These are phyloP conservation scores for Epirrita christyi DNA, from an alignment of 2,888 invertebrate genomes.

Conservation along the genomic window DNA sequence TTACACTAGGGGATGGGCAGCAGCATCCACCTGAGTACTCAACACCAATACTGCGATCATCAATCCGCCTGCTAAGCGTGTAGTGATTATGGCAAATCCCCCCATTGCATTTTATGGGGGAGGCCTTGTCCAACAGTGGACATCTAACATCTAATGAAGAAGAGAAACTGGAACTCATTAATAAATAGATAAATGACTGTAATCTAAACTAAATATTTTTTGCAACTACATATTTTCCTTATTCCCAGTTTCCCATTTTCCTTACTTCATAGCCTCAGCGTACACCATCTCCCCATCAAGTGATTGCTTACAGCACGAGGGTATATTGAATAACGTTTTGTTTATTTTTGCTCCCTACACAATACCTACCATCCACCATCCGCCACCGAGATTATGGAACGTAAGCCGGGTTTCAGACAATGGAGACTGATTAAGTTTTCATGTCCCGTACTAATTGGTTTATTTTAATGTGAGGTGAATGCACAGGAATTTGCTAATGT, in stretches of 20 bases:
- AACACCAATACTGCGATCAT: too few relatives aligned
- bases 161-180: too few relatives aligned
- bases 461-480: slow-evolving; percentile 29
- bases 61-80: too few relatives aligned
- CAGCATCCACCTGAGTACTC: too few relatives aligned
- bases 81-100: too few relatives aligned
- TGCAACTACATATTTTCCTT: too few relatives aligned
- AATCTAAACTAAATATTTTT: too few relatives aligned
- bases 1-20: too few relatives aligned
- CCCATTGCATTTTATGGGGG: too few relatives aligned
- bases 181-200: too few relatives aligned
- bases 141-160: too few relatives aligned
- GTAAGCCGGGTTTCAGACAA: slow-evolving; percentile 34
- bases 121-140: too few relatives aligned
- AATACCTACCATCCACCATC: slow-evolving; percentile 40
- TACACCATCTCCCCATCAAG: slow-evolving; percentile 55
- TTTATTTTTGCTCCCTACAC: slow-evolving; percentile 71
- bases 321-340: slow-evolving; percentile 80
- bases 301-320: slow-evolving; percentile 75
- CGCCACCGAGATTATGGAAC: slow-evolving; percentile 36
- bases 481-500: slow-evolving; percentile 13
- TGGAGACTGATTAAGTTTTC: slow-evolving; percentile 40
- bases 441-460: slow-evolving; percentile 39
- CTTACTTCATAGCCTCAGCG: slow-evolving; percentile 49
- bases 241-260: neutral